These are phyloP conservation scores for Drosophila arizonae DNA, from an alignment of 1,140 invertebrate species.

Conservation along the genomic window DNA sequence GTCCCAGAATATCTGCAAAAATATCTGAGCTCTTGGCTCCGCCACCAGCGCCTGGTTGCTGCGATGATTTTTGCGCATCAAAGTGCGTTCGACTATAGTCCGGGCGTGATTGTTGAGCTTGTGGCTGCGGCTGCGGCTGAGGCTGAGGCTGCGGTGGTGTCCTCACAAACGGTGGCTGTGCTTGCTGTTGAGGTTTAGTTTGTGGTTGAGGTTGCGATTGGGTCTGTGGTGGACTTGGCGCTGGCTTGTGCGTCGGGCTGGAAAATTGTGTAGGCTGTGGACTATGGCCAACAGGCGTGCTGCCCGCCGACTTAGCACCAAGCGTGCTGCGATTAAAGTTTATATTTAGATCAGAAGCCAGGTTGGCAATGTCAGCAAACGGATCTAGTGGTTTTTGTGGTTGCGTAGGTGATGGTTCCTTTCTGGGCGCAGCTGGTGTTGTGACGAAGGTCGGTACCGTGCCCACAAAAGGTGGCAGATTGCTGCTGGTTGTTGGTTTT, in stretches of 20 bases:
- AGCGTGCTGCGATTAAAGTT: constrained; percentile 74
- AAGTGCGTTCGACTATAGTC: constrained; percentile 88
- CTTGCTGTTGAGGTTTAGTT: constrained; percentile 21
- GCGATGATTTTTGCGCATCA: constrained; percentile 83
- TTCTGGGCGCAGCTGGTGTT: constrained; percentile 65
- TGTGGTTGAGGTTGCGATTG: constrained; percentile 40
- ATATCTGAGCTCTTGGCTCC: constrained; percentile 86
- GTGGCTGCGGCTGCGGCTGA: constrained; percentile 10
- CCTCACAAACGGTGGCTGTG: constrained; percentile 48
- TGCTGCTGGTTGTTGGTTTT: constrained; percentile 38
- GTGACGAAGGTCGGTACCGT: constrained; percentile 60
- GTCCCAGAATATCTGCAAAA: constrained; percentile 95
- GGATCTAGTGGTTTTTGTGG: constrained; percentile 82
- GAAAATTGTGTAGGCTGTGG: constrained; percentile 82
- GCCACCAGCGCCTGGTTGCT: constrained; percentile 38
- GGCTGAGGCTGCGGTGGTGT: constrained; percentile 12
- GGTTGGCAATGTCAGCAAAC: constrained; percentile 85
- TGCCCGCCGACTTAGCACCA: constrained; percentile 60
- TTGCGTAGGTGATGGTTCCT: constrained; percentile 64
- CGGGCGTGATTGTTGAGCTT: constrained; percentile 60
- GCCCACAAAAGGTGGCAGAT: constrained; percentile 53
- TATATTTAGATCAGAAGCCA: constrained; percentile 80
- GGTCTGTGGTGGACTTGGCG: constrained; percentile 36
- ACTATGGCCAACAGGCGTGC: constrained; percentile 64
- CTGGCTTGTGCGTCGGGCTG: constrained; percentile 71